Evolutionary conservation across 2,888 invertebrate species (phyloP).

Genomic region (Anticlea derivata): DNA sequence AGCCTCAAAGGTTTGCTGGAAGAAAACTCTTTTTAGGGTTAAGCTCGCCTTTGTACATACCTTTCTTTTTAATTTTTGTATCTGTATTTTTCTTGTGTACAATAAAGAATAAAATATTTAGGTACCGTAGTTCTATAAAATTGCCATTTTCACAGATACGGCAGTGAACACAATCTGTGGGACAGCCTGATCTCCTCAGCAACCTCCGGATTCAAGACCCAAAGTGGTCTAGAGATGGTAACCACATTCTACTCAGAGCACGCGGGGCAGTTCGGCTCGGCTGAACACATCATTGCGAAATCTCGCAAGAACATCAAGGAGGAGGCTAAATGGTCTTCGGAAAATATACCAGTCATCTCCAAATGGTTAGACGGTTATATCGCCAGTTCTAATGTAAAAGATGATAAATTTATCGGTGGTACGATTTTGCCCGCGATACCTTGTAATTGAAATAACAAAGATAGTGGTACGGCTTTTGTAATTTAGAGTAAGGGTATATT

Average conservation of each 20-base stretch:
- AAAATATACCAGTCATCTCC: constrained; percentile 89
- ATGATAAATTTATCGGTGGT: constrained; percentile 45
- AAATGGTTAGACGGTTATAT: constrained; percentile 85
- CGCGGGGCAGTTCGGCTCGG: constrained; percentile 88
- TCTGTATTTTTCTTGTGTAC: no score
- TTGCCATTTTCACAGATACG: constrained; percentile 76
- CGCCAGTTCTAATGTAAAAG: constrained; percentile 48
- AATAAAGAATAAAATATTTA: no score
- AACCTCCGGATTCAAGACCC: constrained; percentile 89
- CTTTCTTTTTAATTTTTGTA: no score
- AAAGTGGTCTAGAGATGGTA: constrained; percentile 88
- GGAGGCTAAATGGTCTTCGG: constrained; percentile 90
- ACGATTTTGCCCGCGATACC: background rate
- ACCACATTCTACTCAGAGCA: constrained; percentile 85
- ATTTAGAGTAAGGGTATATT: constrained; percentile 5
- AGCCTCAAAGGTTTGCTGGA: no score
- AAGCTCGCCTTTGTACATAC: no score
- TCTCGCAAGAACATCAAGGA: constrained; percentile 89
- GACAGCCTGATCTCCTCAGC: constrained; percentile 89
- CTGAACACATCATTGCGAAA: constrained; percentile 89
- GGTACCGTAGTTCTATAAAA: no score
- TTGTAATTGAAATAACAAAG: background rate
- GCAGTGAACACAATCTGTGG: constrained; percentile 85
- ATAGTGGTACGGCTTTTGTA: background rate
- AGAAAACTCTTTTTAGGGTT: no score